Percentiles rank a stretch among this genome's conserved stretches.
Conservation (phyloP, 2,888 invertebrate species). For the Malacosoma neustria region DNA sequence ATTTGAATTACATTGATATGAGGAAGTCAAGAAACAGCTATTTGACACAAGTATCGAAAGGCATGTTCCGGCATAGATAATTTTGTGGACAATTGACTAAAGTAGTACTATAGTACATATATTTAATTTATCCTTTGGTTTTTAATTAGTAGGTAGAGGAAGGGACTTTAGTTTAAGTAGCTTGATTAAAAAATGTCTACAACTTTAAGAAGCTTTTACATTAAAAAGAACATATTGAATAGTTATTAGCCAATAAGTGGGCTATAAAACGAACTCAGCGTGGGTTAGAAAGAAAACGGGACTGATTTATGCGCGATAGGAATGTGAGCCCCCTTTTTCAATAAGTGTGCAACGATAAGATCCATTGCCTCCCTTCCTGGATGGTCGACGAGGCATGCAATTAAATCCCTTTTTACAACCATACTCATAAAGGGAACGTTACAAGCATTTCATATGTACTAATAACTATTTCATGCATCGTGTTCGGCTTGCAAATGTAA, state of each 20-base stretch:
- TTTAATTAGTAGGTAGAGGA: no score
- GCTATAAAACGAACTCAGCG: conserved; percentile 52
- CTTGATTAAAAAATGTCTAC: no score
- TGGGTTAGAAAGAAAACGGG: conserved; percentile 38
- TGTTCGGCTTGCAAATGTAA: no score
- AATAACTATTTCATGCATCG: background rate
- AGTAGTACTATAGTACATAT: no score
- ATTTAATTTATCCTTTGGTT: no score
- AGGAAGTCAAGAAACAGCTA: no score
- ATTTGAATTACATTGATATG: no score
- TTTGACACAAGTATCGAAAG: no score
- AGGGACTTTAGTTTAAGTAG: no score
- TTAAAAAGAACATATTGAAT: conserved; percentile 30
- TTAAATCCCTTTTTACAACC: conserved; percentile 38
- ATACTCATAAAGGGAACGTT: conserved; percentile 1
- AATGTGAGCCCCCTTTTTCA: conserved; percentile 49
- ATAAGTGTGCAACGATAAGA: conserved; percentile 59
- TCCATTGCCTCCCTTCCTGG: conserved; percentile 50
- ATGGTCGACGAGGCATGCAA: conserved; percentile 46
- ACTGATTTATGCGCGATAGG: conserved; percentile 65
- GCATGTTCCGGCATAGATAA: no score
- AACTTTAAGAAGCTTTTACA: no score
- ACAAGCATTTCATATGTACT: background rate
- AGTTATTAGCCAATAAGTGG: conserved; percentile 55
- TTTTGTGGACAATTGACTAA: no score